These are phyloP conservation scores for Mythimna ferrago DNA, from an alignment of 2,888 invertebrate species.

Conservation along the genomic window DNA sequence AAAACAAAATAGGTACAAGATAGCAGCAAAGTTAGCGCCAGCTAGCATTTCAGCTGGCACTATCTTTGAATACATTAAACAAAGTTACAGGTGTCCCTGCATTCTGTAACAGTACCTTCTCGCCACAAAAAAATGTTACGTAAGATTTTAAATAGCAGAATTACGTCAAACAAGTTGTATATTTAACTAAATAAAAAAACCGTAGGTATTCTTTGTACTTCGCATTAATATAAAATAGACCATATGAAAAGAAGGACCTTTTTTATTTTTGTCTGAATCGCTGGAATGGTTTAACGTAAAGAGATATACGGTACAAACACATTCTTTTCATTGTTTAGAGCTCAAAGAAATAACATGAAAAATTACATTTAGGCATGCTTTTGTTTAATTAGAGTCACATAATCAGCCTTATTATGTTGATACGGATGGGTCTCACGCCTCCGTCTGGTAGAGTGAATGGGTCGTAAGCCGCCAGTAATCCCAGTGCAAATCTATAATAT, in stretches of 20 bases:
- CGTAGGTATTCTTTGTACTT: slow-evolving; percentile 12
- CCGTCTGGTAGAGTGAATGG: too few relatives aligned
- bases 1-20: slow-evolving; percentile 38
- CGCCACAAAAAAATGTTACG: slow-evolving; percentile 35
- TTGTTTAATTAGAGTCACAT: slow-evolving; percentile 4
- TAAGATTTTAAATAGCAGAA: slow-evolving; percentile 47
- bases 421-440: too few relatives aligned
- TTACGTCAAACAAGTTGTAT: slow-evolving; percentile 39
- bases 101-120: slow-evolving; percentile 44
- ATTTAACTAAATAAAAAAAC: slow-evolving; percentile 15
- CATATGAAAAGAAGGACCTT: neutral
- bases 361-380: slow-evolving; percentile 1
- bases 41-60: slow-evolving; percentile 55
- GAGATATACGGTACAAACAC: slow-evolving; percentile 31
- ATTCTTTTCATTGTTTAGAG: slow-evolving; percentile 36
- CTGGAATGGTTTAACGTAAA: slow-evolving; percentile 24
- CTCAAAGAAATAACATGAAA: slow-evolving; percentile 10
- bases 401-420: too few relatives aligned
- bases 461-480: too few relatives aligned
- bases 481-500: too few relatives aligned
- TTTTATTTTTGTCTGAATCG: slow-evolving; percentile 30
- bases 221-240: slow-evolving; percentile 27
- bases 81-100: slow-evolving; percentile 58
- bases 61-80: slow-evolving; percentile 63
- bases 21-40: slow-evolving; percentile 42